Evolutionary conservation across 1,140 invertebrate genomes (phyloP).

Genomic region (Lordiphosa collinella): DNA sequence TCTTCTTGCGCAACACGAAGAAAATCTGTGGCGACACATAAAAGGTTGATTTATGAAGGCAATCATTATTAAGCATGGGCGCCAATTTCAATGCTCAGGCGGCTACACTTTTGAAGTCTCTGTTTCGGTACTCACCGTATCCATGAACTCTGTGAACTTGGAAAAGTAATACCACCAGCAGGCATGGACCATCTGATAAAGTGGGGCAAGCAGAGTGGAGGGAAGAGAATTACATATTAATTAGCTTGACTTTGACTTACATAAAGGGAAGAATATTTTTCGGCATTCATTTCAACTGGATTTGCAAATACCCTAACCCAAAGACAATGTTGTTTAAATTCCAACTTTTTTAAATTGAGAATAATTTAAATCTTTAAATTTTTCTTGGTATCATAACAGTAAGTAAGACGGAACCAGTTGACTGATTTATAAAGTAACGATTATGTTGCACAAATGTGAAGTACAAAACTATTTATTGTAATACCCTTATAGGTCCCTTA

Average conservation of each 20-base stretch:
- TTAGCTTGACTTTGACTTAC: conserved; percentile 14
- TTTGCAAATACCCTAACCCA: conserved; percentile 4
- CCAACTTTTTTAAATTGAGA: too few relatives aligned
- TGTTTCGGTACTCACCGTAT: conserved; percentile 88
- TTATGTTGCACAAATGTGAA: too few relatives aligned
- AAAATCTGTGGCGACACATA: conserved; percentile 86
- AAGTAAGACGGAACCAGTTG: too few relatives aligned
- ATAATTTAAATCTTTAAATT: too few relatives aligned
- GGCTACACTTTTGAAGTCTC: neutral
- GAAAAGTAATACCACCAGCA: conserved; percentile 99
- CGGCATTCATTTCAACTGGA: conserved; percentile 8
- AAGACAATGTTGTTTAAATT: too few relatives aligned
- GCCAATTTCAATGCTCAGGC: neutral
- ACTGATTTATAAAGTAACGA: too few relatives aligned
- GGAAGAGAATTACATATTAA: conserved; percentile 19
- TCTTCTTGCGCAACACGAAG: conserved; percentile 96
- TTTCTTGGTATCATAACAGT: too few relatives aligned
- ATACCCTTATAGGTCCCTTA: too few relatives aligned
- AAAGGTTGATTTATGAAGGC: conserved; percentile 31
- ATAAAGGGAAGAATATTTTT: neutral
- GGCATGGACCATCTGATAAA: conserved; percentile 91
- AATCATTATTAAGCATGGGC: conserved; percentile 5
- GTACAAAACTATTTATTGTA: too few relatives aligned
- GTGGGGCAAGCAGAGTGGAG: neutral
- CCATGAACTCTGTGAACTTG: conserved; percentile 97